Conservation (phyloP, 2,888 invertebrate genomes). For the Hyposoter dolosus region DNA sequence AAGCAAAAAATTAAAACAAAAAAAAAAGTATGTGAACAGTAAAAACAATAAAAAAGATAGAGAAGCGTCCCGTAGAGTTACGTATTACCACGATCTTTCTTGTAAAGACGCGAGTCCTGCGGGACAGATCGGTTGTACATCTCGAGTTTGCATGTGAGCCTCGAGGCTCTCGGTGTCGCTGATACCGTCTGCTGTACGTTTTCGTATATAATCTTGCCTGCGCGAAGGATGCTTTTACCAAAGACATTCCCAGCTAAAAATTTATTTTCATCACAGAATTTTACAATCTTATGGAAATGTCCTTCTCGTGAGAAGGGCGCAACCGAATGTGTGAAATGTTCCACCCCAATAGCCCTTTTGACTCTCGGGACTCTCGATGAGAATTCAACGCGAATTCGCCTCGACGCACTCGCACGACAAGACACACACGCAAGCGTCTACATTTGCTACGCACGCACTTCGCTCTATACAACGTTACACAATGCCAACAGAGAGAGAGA, state of each 20-base stretch:
- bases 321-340: background rate
- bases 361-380: background rate
- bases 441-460: slow-evolving; percentile 54
- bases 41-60: slow-evolving; percentile 33
- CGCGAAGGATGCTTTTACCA: background rate
- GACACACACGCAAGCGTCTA: slow-evolving; percentile 28
- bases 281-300: background rate
- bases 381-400: slow-evolving; percentile 14
- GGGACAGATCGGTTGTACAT: slow-evolving; percentile 56
- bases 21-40: background rate
- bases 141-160: slow-evolving; percentile 39
- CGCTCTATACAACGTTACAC: slow-evolving; percentile 48
- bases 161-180: background rate
- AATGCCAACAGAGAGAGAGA: slow-evolving; percentile 35
- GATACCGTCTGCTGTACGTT: background rate
- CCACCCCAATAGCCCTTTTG: background rate
- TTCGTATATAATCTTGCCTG: background rate
- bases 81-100: slow-evolving; percentile 49
- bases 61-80: slow-evolving; percentile 58
- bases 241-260: background rate
- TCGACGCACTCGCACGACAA: slow-evolving; percentile 31
- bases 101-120: slow-evolving; percentile 43
- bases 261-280: background rate
- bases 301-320: no score
- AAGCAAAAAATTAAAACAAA: background rate